Evolutionary conservation across 2,888 invertebrate genomes (phyloP).

Genomic region (Drosophila suboccidentalis): DNA sequence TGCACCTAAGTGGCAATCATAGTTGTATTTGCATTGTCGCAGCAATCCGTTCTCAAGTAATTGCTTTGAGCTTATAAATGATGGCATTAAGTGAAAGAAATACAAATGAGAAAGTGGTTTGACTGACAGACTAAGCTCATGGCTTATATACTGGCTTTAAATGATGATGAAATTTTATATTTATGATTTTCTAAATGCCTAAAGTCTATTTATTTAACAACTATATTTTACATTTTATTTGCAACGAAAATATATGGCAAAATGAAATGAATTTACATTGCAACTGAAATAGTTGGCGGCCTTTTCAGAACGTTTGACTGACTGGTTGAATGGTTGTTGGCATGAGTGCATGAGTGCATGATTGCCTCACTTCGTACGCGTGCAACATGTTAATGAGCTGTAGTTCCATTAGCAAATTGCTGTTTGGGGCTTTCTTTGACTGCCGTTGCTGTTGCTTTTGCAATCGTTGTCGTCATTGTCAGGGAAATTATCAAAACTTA

Average conservation of each 20-base stretch:
- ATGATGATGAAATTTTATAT: neutral
- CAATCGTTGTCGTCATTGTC: slow-evolving; percentile 33
- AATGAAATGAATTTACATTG: slow-evolving; percentile 10
- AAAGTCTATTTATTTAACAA: neutral
- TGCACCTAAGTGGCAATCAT: slow-evolving; percentile 23
- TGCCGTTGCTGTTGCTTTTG: neutral
- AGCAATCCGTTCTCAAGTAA: neutral
- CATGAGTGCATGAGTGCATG: slow-evolving; percentile 24
- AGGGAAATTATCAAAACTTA: slow-evolving; percentile 38
- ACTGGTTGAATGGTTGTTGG: slow-evolving; percentile 1
- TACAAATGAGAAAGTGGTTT: neutral
- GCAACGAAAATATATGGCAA: slow-evolving; percentile 1
- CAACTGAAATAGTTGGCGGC: slow-evolving; percentile 9
- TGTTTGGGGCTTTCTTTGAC: slow-evolving; percentile 24
- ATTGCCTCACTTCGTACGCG: slow-evolving; percentile 19
- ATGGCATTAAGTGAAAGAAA: neutral
- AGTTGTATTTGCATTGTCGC: slow-evolving; percentile 16
- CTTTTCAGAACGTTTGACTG: slow-evolving; percentile 4
- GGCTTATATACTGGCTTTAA: neutral
- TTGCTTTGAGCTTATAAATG: neutral
- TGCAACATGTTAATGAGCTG: slow-evolving; percentile 53
- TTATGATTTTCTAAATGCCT: neutral
- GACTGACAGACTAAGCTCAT: neutral
- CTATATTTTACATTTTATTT: neutral
- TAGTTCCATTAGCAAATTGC: slow-evolving; percentile 34